phyloP scores from a whole-genome alignment of 2,797 vertebrate species.

The Macropodus opercularis region DNA sequence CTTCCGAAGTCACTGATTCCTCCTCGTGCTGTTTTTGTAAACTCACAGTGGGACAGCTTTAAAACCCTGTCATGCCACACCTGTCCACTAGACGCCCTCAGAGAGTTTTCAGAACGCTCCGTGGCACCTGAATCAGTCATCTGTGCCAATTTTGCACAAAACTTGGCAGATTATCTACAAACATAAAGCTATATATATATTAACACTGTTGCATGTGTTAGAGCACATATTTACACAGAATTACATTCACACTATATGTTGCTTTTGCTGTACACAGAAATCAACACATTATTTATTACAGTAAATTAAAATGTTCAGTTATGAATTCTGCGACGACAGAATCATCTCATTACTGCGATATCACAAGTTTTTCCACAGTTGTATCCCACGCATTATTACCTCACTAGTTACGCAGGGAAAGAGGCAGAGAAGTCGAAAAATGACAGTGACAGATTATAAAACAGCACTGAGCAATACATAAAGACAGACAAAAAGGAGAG shows the following conservation, averaged over 20 bases:
- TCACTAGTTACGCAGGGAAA: slow-evolving; percentile 10
- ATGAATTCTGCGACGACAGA: slow-evolving; percentile 9
- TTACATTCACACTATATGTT: background rate
- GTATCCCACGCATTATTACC: slow-evolving; percentile 13
- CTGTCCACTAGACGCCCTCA: slow-evolving; percentile 46
- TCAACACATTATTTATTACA: background rate
- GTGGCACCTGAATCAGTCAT: slow-evolving; percentile 6
- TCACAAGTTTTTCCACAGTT: slow-evolving; percentile 9
- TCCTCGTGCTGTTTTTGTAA: background rate
- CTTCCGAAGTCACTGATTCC: slow-evolving; percentile 9
- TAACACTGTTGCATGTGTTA: background rate
- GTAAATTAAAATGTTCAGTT: background rate
- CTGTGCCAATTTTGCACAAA: background rate
- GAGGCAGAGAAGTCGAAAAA: slow-evolving; percentile 10
- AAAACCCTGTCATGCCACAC: slow-evolving; percentile 26
- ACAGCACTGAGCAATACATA: slow-evolving; percentile 41
- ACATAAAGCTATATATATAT: no score
- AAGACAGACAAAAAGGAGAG: slow-evolving; percentile 60
- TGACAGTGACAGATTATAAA: slow-evolving; percentile 27
- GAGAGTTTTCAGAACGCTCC: slow-evolving; percentile 22
- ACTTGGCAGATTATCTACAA: background rate
- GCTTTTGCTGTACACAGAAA: background rate
- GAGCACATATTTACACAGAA: background rate
- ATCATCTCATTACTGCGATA: slow-evolving; percentile 18
- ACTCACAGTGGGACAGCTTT: background rate